phyloP scores from a whole-genome alignment of 2,113 vertebrate species.

The Apeltes quadracus region DNA sequence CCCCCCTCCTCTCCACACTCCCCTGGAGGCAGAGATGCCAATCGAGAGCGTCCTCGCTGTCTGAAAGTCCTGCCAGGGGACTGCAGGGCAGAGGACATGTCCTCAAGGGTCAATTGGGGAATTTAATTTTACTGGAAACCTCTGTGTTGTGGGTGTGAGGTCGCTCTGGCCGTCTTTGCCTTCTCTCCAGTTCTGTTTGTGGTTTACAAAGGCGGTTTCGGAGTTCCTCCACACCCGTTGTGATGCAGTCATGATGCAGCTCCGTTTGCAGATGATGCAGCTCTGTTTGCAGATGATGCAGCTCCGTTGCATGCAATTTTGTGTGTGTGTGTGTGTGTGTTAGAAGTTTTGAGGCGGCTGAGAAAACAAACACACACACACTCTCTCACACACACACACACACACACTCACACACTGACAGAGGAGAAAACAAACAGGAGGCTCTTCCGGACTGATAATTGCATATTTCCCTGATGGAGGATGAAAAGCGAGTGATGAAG shows the following conservation, averaged over 20 bases:
- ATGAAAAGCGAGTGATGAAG: constrained; percentile 31
- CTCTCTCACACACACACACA: constrained; percentile 47
- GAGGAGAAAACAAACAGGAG: constrained; percentile 53
- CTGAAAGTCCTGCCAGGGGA: constrained; percentile 3
- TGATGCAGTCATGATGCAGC: too few species aligned
- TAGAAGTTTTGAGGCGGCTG: constrained; percentile 42
- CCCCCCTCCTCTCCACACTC: too few species aligned
- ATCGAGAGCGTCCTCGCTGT: constrained; percentile 23
- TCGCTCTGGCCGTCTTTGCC: neutral
- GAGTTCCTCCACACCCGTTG: neutral
- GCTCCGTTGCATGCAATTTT: neutral
- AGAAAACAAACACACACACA: constrained; percentile 63
- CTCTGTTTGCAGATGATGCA: too few species aligned
- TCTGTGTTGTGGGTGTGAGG: neutral
- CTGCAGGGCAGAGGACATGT: neutral
- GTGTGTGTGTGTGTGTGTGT: neutral
- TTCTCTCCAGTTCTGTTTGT: neutral
- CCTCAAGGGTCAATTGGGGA: neutral
- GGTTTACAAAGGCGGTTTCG: neutral
- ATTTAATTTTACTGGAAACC: neutral
- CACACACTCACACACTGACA: constrained; percentile 43
- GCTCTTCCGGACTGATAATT: constrained; percentile 58
- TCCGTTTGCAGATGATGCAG: too few species aligned
- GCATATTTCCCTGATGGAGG: constrained; percentile 53
- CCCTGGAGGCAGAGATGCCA: neutral